phyloP scores from a whole-genome alignment of 2,888 invertebrate species.

The Acleris literana region DNA sequence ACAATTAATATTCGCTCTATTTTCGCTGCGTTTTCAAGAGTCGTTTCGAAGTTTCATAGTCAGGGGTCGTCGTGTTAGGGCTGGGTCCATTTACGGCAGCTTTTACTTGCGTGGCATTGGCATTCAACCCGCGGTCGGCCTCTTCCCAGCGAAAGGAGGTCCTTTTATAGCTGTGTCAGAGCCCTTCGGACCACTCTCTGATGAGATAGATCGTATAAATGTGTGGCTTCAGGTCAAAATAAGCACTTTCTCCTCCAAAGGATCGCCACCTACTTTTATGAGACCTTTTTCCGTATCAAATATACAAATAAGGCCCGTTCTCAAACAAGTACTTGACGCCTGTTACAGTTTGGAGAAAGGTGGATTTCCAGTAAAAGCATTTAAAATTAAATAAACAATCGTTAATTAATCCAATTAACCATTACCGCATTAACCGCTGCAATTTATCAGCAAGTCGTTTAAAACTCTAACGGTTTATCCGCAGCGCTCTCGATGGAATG shows the following conservation, averaged over 20 bases:
- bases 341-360: conserved; percentile 15
- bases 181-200: conserved; percentile 20
- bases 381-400: conserved; percentile 13
- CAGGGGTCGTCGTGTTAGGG: neutral
- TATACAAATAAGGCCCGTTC: neutral
- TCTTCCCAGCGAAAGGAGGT: conserved; percentile 19
- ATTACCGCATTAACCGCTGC: conserved; percentile 8
- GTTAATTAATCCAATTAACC: conserved; percentile 25
- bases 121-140: conserved; percentile 23
- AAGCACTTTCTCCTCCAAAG: conserved; percentile 27
- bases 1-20: neutral
- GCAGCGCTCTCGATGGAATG: conserved; percentile 19
- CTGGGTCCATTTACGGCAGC: conserved; percentile 4
- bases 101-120: conserved; percentile 21
- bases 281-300: no score
- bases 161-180: conserved; percentile 26
- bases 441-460: conserved; percentile 13
- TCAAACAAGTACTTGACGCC: conserved; percentile 10
- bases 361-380: conserved; percentile 6
- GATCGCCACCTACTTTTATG: neutral
- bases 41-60: neutral
- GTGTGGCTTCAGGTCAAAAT: conserved; percentile 24
- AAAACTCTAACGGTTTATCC: conserved; percentile 17
- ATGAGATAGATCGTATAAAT: conserved; percentile 35
- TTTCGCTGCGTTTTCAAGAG: neutral